Conservation (phyloP, 2,888 invertebrate genomes). For the Scaptodrosophila latifasciaeformis region DNA sequence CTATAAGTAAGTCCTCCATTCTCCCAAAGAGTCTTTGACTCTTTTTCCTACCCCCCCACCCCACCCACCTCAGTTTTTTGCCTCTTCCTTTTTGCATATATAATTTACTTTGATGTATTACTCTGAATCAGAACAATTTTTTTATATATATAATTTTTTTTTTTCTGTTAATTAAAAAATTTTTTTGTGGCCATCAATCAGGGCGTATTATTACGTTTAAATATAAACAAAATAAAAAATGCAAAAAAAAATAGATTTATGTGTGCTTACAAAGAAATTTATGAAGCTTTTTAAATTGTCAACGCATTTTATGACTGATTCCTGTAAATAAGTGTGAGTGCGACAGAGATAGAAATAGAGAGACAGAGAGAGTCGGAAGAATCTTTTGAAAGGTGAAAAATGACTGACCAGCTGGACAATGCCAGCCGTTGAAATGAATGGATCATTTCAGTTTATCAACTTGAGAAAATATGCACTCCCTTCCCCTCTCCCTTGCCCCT, state of each 20-base stretch:
- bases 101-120: constrained; percentile 56
- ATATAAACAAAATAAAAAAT: constrained; percentile 69
- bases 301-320: constrained; percentile 41
- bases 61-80: constrained; percentile 31
- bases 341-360: no score
- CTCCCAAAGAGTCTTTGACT: no score
- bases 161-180: constrained; percentile 54
- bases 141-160: background rate
- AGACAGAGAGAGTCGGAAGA: no score
- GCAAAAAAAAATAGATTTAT: constrained; percentile 65
- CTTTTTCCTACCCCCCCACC: background rate
- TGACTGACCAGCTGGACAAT: no score
- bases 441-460: no score
- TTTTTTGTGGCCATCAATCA: constrained; percentile 71
- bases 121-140: constrained; percentile 13
- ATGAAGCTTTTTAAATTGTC: constrained; percentile 66
- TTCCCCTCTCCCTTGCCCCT: no score
- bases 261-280: constrained; percentile 51
- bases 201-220: constrained; percentile 38
- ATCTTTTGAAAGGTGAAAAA: no score
- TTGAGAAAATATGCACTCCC: no score
- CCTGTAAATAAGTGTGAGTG: background rate
- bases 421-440: no score
- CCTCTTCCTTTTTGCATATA: no score
- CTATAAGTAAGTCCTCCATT: background rate